Evolutionary conservation across 2,888 invertebrate genomes (phyloP), one percentile per base, ranked within the genome.

Genomic region (Linnaemya vulpina): DNA sequence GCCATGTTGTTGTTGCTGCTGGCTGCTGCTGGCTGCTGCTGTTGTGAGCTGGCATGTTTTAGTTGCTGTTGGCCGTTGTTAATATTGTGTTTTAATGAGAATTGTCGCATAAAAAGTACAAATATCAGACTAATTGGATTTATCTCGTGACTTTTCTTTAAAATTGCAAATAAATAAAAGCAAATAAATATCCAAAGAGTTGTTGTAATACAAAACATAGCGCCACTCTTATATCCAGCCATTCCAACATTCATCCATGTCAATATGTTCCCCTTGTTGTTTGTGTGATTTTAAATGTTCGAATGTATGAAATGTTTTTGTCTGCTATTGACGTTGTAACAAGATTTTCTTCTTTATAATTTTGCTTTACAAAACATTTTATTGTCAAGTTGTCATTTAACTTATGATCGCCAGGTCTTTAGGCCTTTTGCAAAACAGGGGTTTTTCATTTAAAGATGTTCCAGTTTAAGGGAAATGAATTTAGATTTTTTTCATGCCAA

Each of bases 41-140:
- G 58, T 58, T 35, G 62, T 22, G 63, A 20, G 30, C 35, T 38
- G 53, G 63, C 15, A 79, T 79, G 75, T 80, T 84, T 58, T 22
- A 53, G 46, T 60, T 75, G 75, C 63, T 71, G 60, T 60, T 78
- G 40, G 51, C 2, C 68, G 49, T 78, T 81, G 55, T 65, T 75
- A 58, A 55, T 80, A 75, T 79, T 85, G 78, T 85, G 78, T 89
- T 89, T 90, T 90, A 90, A 90, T 90, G 89, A 88, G 90, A 90
- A 90, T 90, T 89, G 90, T 89, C 90, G 90, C 90, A 90, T 90
- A 91, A 91, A 90, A 91, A 90, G 90, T 91, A 91, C 91, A 91
- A 91, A 91, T 92, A 91, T 91, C 91, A 89, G 91, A 90, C 91
- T 91, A 91, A 91, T 91, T 91, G 91, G 91, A 91, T 91, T 91